Conservation (phyloP, 2,113 vertebrate species). For the Poeciliopsis occidentalis region DNA sequence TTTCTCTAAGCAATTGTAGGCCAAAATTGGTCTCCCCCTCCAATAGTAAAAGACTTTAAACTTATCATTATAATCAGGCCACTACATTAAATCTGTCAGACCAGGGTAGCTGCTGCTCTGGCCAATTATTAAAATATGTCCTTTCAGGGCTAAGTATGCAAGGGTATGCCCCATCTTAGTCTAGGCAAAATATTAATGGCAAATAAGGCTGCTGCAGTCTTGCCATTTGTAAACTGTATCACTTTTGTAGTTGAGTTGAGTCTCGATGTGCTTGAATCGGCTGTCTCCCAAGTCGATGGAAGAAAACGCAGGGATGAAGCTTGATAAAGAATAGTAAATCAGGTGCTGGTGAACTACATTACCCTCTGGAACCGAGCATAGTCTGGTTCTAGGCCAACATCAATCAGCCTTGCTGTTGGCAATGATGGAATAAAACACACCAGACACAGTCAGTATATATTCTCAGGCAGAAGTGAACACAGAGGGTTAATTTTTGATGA, state of each 20-base stretch:
- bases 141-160: conserved; percentile 9
- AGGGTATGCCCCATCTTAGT: conserved; percentile 1
- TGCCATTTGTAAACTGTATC: conserved; percentile 8
- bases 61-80: conserved; percentile 25
- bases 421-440: conserved; percentile 65
- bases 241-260: conserved; percentile 2
- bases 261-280: conserved; percentile 13
- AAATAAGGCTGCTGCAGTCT: conserved; percentile 14
- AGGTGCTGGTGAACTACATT: conserved; percentile 63
- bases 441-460: conserved; percentile 52
- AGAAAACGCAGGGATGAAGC: conserved; percentile 40
- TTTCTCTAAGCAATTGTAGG: conserved; percentile 19
- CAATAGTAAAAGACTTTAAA: conserved; percentile 33
- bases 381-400: conserved; percentile 66
- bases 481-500: conserved; percentile 54
- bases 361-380: conserved; percentile 55
- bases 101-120: not conserved
- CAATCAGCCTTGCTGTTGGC: conserved; percentile 69
- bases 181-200: conserved; percentile 13
- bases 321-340: conserved; percentile 72
- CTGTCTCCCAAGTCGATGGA: conserved; percentile 26
- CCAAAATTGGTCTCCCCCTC: conserved; percentile 10
- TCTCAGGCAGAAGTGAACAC: conserved; percentile 49
- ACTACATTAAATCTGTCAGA: conserved; percentile 22
- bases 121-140: conserved; percentile 11